Base-by-base conservation (phyloP, 2,113 vertebrate species). In the Equus przewalskii region DNA sequence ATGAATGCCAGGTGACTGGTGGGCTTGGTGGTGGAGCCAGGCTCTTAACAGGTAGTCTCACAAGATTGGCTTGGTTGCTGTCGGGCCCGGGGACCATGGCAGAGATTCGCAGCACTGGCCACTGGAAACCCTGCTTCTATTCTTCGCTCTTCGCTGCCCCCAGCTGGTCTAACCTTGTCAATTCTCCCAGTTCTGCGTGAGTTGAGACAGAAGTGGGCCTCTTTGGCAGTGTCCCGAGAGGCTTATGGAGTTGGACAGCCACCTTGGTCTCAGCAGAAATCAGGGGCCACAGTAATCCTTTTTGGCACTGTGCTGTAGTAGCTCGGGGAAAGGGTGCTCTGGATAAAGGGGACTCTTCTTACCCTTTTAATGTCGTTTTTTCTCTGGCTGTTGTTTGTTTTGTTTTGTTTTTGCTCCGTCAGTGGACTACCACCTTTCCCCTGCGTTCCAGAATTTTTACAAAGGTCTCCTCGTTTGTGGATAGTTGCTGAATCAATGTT, bases 11-110 rank as follows among this genome's bases (percentile, higher is more conserved):
- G 51, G 11, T 19, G 21, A 13, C 9, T 7, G 64, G 51, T 6
- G 30, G 4, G 51, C 13, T 73, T 3, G 3, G 44, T 7, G 30
- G 7, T 58, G 36, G 28, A 36, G 36, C 44, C 15, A 56, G 6
- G 28, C 7, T 49, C 7, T 3, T 2, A 18, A 46, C 44, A 22
- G 41, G 4, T 6, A 19, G 19, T 60, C 19, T 21, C 1, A 6
- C 58, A 21, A 22, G 64, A 1, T 19, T 6, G 13, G 18, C 14
- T 3, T 16, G 41, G 8, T 58, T 24, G 22, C 41, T 7, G 2
- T 30, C 16, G 12, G 12, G 7, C 24, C 26, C 3, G 65, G 70
- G 3, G 6, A 30, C 10, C 28, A 1, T 9, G 1, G 0, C 58
- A 18, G 58, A 7, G n/a, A 93, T 85, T 75, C 4, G 2, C 2